Evolutionary conservation across 2,797 vertebrate genomes (phyloP), one percentile per base, ranked within the genome.

Genomic region (Phalloptychus januarius): DNA sequence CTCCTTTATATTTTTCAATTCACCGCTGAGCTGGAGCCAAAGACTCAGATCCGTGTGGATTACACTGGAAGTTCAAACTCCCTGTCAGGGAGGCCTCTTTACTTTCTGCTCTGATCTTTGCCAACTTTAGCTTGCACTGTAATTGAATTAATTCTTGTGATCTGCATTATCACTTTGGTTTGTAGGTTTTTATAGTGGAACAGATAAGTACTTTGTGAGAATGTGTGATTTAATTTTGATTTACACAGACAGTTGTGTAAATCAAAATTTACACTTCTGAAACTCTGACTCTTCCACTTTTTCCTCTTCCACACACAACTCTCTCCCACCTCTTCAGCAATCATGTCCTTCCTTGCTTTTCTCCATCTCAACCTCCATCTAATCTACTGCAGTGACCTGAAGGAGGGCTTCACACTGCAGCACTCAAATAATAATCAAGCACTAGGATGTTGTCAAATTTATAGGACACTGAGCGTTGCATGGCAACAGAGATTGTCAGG

Each of bases 341-440:
- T 76, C 69, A 70, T 79, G 87, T 88, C 84, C 80, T 84, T 82
- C 87, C 81, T 79, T 81, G 77, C 83, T 79, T 86, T 81, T 83
- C 83, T 81, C 83, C 80, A 50, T 85, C 82, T 76, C 87, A 83
- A 75, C 86, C 84, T 88, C 78, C 74, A 83, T 91, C 85, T 90
- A 91, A 94, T 93, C 89, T 93, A 88, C 91, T 85, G 88, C 91
- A 88, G 86, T 94, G 91, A 94, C 93, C 93, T 93, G 90, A 93
- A 94, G 93, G 88, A 90, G 90, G 91, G 87, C 88, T 93, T 91
- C 89, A 89, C 85, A 89, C 89, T 88, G 90, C 90, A 90, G 90
- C 82, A 83, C 92, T 94, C 89, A 95, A 95, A 95, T 95, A 94
- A 95, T 95, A 95, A 95, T 95, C 94, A 95, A 92, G 92, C 92